phyloP scores from a whole-genome alignment of 2,888 invertebrate species.

The Netelia virgata region DNA sequence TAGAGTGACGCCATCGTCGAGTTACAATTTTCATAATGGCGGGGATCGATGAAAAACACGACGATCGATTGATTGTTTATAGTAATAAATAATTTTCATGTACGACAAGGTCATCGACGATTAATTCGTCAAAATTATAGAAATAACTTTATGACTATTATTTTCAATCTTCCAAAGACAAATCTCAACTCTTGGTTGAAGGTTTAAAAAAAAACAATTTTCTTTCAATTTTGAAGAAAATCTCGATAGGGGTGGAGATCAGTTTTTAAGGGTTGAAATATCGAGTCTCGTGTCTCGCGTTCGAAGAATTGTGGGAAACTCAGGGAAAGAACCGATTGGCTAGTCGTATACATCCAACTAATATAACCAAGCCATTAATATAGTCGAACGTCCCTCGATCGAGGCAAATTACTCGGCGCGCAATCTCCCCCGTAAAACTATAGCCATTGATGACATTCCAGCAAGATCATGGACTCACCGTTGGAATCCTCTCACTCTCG shows the following conservation, averaged over 20 bases:
- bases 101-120: neutral
- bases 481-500: conserved; percentile 14
- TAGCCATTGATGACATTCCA: conserved; percentile 50
- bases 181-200: too few relatives aligned
- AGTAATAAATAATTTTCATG: too few relatives aligned
- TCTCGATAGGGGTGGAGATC: too few relatives aligned
- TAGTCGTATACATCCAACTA: neutral
- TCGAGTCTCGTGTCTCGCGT: neutral
- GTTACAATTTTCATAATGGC: conserved; percentile 38
- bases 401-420: conserved; percentile 36
- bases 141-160: too few relatives aligned
- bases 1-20: conserved; percentile 45
- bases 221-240: too few relatives aligned
- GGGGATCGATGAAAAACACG: neutral
- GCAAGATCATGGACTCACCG: conserved; percentile 59
- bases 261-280: neutral
- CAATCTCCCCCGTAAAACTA: conserved; percentile 42
- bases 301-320: neutral
- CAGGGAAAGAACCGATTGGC: neutral
- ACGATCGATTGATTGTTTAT: neutral
- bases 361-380: conserved; percentile 19
- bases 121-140: too few relatives aligned
- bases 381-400: conserved; percentile 21
- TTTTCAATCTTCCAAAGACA: too few relatives aligned
- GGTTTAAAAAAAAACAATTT: too few relatives aligned